Percentiles rank a stretch among this genome's conserved stretches.
Evolutionary conservation across 2,888 invertebrate species (phyloP).

Genomic region (Melieria omissa): DNA sequence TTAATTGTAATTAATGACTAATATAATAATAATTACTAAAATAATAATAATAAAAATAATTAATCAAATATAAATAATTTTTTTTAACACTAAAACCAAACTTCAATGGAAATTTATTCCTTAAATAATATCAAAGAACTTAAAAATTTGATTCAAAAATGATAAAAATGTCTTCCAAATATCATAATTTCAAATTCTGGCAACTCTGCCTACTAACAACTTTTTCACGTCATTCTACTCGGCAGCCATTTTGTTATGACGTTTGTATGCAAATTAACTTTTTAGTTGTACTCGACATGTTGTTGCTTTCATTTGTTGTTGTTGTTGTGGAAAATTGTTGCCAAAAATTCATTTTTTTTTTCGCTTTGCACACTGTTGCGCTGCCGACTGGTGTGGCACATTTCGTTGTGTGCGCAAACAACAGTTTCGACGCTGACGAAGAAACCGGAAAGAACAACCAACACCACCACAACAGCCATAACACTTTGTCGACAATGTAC

Average conservation of each 20-base stretch:
- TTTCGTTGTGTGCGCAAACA: constrained; percentile 2
- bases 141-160: no score
- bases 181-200: neutral
- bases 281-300: neutral
- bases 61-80: no score
- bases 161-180: neutral
- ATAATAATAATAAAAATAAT: no score
- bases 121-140: no score
- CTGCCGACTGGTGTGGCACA: neutral
- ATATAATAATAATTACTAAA: no score
- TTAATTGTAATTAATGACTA: no score
- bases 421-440: neutral
- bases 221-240: neutral
- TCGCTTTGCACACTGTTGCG: neutral
- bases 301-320: no score
- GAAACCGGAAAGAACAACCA: constrained; percentile 2
- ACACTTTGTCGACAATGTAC: constrained; percentile 28
- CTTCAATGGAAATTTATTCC: no score
- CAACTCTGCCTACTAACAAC: neutral
- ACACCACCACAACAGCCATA: neutral
- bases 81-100: no score
- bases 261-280: constrained; percentile 25
- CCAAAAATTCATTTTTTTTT: neutral
- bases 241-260: neutral
- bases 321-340: no score